These are phyloP conservation scores for Calliphora vicina DNA, from an alignment of 1,140 invertebrate genomes.

Conservation along the genomic window DNA sequence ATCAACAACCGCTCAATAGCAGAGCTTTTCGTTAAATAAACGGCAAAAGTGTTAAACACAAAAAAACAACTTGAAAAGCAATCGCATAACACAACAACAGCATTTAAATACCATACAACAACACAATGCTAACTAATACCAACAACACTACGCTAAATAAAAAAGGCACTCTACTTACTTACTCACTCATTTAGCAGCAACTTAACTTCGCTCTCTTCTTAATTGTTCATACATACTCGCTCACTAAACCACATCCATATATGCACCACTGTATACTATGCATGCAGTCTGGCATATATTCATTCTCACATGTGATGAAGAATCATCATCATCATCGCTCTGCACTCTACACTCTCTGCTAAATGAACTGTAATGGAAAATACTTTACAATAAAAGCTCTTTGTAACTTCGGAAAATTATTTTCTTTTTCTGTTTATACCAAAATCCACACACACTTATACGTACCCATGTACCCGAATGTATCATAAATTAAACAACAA, in stretches of 20 bases:
- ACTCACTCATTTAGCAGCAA: not conserved
- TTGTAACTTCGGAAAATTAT: not conserved
- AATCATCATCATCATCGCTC: not conserved
- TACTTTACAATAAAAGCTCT: not conserved
- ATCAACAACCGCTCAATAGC: constrained; percentile 36
- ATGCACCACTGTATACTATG: too few relatives aligned
- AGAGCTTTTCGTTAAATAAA: constrained; percentile 37
- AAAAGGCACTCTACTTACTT: not conserved
- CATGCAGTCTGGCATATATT: too few relatives aligned
- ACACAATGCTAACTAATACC: not conserved
- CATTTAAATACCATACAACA: not conserved
- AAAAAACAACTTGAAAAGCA: constrained; percentile 29
- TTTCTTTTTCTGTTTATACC: not conserved
- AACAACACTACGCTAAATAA: not conserved
- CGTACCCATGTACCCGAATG: not conserved
- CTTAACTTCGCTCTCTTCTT: not conserved
- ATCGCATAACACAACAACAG: constrained; percentile 22
- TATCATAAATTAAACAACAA: too few relatives aligned
- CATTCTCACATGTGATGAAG: not conserved
- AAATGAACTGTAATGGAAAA: not conserved
- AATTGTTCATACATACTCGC: not conserved
- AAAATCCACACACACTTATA: too few relatives aligned
- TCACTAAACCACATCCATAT: not conserved
- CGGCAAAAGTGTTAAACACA: constrained; percentile 35
- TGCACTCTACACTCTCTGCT: not conserved